Evolutionary conservation across 2,888 invertebrate genomes (phyloP).

Genomic region (Pardosa pseudoannulata): DNA sequence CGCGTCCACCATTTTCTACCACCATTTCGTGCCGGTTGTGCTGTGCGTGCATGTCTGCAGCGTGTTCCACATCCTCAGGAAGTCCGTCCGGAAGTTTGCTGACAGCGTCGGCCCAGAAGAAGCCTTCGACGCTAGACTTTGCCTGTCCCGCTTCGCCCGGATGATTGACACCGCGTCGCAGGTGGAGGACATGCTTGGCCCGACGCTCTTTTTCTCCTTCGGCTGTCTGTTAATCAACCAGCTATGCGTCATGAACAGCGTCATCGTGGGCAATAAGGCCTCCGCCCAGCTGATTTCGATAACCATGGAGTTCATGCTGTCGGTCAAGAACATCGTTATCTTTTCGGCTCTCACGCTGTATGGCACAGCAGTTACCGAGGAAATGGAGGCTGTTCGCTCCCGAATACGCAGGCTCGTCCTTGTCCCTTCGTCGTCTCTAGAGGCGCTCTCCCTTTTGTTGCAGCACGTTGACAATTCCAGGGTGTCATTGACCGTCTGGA

Average conservation of each 20-base stretch:
- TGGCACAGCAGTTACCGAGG: slow-evolving; percentile 34
- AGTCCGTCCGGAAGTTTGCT: slow-evolving; percentile 13
- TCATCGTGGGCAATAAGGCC: slow-evolving; percentile 27
- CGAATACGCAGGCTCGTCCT: slow-evolving; percentile 21
- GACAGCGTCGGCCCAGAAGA: neutral
- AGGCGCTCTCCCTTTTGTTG: slow-evolving; percentile 45
- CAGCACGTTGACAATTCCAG: slow-evolving; percentile 14
- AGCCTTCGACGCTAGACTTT: slow-evolving; percentile 15
- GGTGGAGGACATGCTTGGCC: slow-evolving; percentile 43
- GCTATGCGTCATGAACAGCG: slow-evolving; percentile 50
- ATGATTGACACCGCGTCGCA: slow-evolving; percentile 29
- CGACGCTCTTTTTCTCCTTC: slow-evolving; percentile 39
- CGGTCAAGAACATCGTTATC: slow-evolving; percentile 36
- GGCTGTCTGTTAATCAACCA: slow-evolving; percentile 53
- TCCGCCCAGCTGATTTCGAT: slow-evolving; percentile 30
- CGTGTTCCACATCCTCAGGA: slow-evolving; percentile 39
- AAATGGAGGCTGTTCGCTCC: slow-evolving; percentile 8
- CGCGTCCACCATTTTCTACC: slow-evolving; percentile 32
- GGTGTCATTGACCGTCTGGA: slow-evolving; percentile 48
- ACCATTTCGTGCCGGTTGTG: slow-evolving; percentile 35
- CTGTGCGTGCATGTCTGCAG: slow-evolving; percentile 27
- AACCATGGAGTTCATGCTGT: slow-evolving; percentile 29
- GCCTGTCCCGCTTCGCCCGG: slow-evolving; percentile 19
- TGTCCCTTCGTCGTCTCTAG: slow-evolving; percentile 16
- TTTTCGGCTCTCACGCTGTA: slow-evolving; percentile 41